phyloP scores from a whole-genome alignment of 2,888 invertebrate species.

The Dendrolimus houi region DNA sequence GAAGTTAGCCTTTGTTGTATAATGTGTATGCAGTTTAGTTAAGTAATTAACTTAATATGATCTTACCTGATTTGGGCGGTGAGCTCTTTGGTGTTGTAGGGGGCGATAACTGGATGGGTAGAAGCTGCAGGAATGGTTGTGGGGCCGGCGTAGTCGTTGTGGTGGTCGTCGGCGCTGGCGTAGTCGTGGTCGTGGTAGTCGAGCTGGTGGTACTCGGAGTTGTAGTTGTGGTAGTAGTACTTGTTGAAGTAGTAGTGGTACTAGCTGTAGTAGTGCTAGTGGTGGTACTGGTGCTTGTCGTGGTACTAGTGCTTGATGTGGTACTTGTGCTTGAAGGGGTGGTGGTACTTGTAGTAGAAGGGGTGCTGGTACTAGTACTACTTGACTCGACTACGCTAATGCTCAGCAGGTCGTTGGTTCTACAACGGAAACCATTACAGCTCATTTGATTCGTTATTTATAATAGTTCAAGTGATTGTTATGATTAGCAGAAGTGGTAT shows the following conservation, averaged over 20 bases:
- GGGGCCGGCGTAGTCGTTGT: conserved; percentile 32
- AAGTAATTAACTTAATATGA: not conserved
- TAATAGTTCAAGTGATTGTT: not conserved
- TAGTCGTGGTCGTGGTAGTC: conserved; percentile 47
- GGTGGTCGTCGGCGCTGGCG: conserved; percentile 38
- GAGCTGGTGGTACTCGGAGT: conserved; percentile 58
- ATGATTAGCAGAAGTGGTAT: not conserved
- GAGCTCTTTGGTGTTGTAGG: conserved; percentile 24
- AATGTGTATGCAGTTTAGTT: not conserved
- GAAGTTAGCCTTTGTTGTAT: not conserved
- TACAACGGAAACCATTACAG: conserved; percentile 34
- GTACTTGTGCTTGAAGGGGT: conserved; percentile 44
- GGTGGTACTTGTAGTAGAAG: conserved; percentile 42
- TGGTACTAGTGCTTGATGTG: conserved; percentile 35
- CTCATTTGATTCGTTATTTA: not conserved
- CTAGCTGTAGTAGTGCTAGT: conserved; percentile 44
- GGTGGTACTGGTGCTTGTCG: conserved; percentile 46
- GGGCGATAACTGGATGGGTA: conserved; percentile 50
- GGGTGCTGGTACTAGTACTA: conserved; percentile 42
- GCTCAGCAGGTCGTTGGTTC: conserved; percentile 36
- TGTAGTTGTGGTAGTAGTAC: conserved; percentile 50
- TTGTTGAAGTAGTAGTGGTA: conserved; percentile 40
- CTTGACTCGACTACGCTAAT: conserved; percentile 40
- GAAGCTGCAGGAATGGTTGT: conserved; percentile 57
- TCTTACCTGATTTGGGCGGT: conserved; percentile 42